phyloP scores from a whole-genome alignment of 1,140 invertebrate species.

The Littorina saxatilis region DNA sequence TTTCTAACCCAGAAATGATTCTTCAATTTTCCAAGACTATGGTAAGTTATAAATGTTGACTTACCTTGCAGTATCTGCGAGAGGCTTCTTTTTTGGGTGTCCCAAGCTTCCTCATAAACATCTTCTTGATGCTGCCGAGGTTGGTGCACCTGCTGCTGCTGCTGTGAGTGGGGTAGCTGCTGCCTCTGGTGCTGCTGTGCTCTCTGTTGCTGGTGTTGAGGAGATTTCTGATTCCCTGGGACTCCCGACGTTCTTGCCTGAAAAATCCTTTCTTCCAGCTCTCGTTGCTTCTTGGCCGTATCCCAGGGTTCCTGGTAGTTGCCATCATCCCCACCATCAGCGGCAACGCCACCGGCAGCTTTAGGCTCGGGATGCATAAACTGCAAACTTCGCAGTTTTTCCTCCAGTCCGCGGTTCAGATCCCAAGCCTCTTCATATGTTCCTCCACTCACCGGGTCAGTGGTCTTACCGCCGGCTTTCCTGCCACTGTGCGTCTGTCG shows the following conservation, averaged over 20 bases:
- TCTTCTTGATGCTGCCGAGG: not conserved
- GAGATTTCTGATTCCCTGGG: not conserved
- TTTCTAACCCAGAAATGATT: too few species aligned
- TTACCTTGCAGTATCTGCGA: conserved; percentile 41
- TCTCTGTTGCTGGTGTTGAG: not conserved
- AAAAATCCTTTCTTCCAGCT: conserved; percentile 55
- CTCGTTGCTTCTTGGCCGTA: conserved; percentile 50
- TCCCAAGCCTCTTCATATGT: conserved; percentile 60
- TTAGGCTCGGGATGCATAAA: not conserved
- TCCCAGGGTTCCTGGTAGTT: conserved; percentile 67
- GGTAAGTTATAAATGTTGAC: too few species aligned
- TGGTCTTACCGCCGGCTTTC: conserved; percentile 18
- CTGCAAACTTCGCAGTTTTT: conserved; percentile 23
- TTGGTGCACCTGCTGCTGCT: conserved; percentile 10
- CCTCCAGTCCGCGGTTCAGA: conserved; percentile 29
- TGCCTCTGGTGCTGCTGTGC: not conserved
- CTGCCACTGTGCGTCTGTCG: not conserved
- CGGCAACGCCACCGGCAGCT: not conserved
- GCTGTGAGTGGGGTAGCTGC: not conserved
- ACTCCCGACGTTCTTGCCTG: conserved; percentile 37
- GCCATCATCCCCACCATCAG: not conserved
- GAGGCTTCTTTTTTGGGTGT: conserved; percentile 48
- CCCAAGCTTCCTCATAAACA: conserved; percentile 60
- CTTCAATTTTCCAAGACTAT: too few species aligned
- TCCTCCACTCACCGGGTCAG: conserved; percentile 17